A percentile compares a stretch with the other conserved stretches of the same genome.
Conservation (phyloP, 2,113 vertebrate species). For the Crypturellus undulatus region DNA sequence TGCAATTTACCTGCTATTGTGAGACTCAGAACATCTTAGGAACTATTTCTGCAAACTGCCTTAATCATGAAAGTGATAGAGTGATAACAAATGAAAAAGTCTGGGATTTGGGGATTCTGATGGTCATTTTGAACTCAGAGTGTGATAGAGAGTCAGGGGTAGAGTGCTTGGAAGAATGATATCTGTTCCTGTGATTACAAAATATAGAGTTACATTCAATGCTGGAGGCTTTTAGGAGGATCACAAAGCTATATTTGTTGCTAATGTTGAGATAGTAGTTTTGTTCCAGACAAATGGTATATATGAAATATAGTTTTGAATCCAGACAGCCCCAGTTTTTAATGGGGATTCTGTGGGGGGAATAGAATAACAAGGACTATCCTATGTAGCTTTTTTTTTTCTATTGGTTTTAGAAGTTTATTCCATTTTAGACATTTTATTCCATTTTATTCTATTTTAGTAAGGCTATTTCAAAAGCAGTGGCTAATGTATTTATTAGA, state of each 20-base stretch:
- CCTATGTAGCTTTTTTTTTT: slow-evolving; percentile 34
- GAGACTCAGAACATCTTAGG: slow-evolving; percentile 15
- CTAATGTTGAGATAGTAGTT: background rate
- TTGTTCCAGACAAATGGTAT: background rate
- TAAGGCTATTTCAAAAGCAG: slow-evolving; percentile 47
- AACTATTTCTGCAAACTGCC: slow-evolving; percentile 46
- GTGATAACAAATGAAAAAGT: slow-evolving; percentile 40
- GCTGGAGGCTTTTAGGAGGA: background rate
- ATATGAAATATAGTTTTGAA: background rate
- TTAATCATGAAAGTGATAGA: slow-evolving; percentile 35
- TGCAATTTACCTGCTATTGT: slow-evolving; percentile 35
- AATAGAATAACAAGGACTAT: slow-evolving; percentile 35
- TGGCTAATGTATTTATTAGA: slow-evolving; percentile 26
- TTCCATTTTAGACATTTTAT: background rate
- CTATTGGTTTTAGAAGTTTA: slow-evolving; percentile 33
- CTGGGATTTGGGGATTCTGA: background rate
- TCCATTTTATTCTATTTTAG: slow-evolving; percentile 18
- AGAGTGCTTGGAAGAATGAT: background rate
- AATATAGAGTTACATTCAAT: background rate
- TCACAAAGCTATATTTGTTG: slow-evolving; percentile 29
- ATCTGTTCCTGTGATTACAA: background rate
- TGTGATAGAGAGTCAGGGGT: background rate
- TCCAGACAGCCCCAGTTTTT: background rate
- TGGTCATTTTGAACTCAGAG: slow-evolving; percentile 42
- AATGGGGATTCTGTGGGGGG: slow-evolving; percentile 7